These are phyloP conservation scores for Zophobas atratus DNA, from an alignment of 1,140 invertebrate genomes.

Conservation along the genomic window DNA sequence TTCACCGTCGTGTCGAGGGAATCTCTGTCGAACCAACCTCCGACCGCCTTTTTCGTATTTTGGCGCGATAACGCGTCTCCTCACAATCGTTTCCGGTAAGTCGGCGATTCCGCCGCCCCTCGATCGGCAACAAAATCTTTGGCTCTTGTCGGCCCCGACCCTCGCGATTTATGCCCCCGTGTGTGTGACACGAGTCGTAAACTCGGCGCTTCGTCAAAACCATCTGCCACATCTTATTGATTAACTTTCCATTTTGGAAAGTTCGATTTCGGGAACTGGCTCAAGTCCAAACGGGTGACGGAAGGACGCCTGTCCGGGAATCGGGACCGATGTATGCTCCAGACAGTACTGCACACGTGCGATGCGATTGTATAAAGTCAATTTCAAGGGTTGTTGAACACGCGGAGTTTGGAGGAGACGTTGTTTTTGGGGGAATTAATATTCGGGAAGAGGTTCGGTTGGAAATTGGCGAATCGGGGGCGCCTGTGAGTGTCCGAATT, in stretches of 20 bases:
- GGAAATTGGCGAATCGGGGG: not conserved
- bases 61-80: too few relatives aligned
- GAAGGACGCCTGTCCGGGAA: constrained; percentile 5
- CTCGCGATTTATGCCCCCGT: not conserved
- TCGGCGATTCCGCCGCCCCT: too few relatives aligned
- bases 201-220: constrained; percentile 20
- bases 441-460: not conserved
- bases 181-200: constrained; percentile 1
- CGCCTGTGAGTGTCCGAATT: too few relatives aligned
- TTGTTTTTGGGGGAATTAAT: constrained; percentile 28
- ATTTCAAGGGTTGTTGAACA: constrained; percentile 40
- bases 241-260: constrained; percentile 32
- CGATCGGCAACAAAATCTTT: too few relatives aligned
- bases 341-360: constrained; percentile 23
- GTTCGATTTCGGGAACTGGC: not conserved
- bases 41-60: too few relatives aligned
- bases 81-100: too few relatives aligned
- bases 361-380: constrained; percentile 27
- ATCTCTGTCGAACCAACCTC: too few relatives aligned
- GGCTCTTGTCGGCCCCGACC: too few relatives aligned
- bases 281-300: not conserved
- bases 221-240: constrained; percentile 35
- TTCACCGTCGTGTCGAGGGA: too few relatives aligned
- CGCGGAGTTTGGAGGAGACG: constrained; percentile 6
- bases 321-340: not conserved